Evolutionary conservation across 2,888 invertebrate species (phyloP), one percentile per base, ranked within the genome.

Genomic region (Pelosia muscerda): DNA sequence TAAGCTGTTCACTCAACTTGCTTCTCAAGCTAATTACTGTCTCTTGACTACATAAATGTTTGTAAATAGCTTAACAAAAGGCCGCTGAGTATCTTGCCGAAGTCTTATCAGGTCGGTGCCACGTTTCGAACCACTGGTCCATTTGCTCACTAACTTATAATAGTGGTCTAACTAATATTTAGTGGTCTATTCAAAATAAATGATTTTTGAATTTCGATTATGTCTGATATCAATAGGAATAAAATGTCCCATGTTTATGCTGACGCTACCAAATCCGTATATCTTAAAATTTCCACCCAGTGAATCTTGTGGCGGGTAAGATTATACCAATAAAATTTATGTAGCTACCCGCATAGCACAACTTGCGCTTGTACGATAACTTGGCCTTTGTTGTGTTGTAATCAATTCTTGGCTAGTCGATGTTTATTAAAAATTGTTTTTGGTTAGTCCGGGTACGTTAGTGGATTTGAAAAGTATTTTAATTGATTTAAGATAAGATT

Each of bases 221-320:
- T n/a, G n/a, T 3, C 2, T 9, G 0, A 22, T 22, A n/a, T 54
- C 3, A 55, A 55, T 23, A 25, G 11, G 5, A 23, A 55, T 5
- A 25, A 23, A 13, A 42, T 25, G 23, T 34, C 25, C 9, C 19
- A n/a, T 42, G n/a, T 31, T 31, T 66, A 26, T 63, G 65, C 55
- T 10, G n/a, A 86, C 91, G 71, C 73, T 93, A 87, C 87, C 69
- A 77, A 82, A 85, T 88, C 85, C 89, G 90, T 94, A 89, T 94
- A 94, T 95, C 95, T 95, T 95, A 95, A 94, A 95, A 95, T 94
- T 94, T 94, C 94, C 88, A 90, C 92, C 92, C 93, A 94, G 89
- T 94, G 94, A 93, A 92, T 95, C 93, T 94, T 93, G 93, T 80
- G 94, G 93, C 83, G 74, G 81, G 74, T 85, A 83, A 92, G 93